A percentile compares a stretch with the other conserved stretches of the same genome.
Conservation (phyloP, 1,140 invertebrate genomes). For the Elymnias hypermnestra region DNA sequence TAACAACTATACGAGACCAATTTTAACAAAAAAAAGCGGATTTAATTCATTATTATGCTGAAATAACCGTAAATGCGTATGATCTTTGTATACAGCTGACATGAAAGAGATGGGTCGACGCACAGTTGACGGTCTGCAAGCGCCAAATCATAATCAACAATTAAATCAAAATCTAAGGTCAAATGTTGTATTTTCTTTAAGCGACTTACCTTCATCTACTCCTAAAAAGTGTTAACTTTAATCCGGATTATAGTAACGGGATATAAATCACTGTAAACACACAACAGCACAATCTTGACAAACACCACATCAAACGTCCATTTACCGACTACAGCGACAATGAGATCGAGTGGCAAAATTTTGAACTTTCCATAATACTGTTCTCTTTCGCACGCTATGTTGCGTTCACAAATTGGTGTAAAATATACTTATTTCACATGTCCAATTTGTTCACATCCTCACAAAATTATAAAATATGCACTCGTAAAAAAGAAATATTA, state of each 20-base stretch:
- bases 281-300: conserved; percentile 75
- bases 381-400: conserved; percentile 12
- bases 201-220: conserved; percentile 74
- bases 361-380: conserved; percentile 47
- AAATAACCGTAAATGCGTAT: conserved; percentile 63
- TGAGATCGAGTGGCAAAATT: conserved; percentile 50
- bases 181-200: conserved; percentile 27
- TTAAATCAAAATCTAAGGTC: conserved; percentile 17
- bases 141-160: conserved; percentile 48
- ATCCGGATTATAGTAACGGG: conserved; percentile 68
- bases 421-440: too few species aligned
- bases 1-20: conserved; percentile 27
- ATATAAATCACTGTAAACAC: conserved; percentile 75
- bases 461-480: too few species aligned
- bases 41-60: conserved; percentile 68
- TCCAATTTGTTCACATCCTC: too few species aligned
- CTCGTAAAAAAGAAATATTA: too few species aligned
- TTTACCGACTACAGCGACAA: conserved; percentile 75
- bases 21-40: conserved; percentile 40
- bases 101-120: conserved; percentile 67
- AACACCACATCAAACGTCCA: conserved; percentile 77
- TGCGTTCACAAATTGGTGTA: too few species aligned
- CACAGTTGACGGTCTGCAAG: conserved; percentile 53
- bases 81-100: conserved; percentile 73
- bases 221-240: conserved; percentile 70